Percentiles rank a stretch among this genome's conserved stretches.
These are phyloP conservation scores for Zaprionus ghesquierei DNA, from an alignment of 1,140 invertebrate species.

Conservation along the genomic window DNA sequence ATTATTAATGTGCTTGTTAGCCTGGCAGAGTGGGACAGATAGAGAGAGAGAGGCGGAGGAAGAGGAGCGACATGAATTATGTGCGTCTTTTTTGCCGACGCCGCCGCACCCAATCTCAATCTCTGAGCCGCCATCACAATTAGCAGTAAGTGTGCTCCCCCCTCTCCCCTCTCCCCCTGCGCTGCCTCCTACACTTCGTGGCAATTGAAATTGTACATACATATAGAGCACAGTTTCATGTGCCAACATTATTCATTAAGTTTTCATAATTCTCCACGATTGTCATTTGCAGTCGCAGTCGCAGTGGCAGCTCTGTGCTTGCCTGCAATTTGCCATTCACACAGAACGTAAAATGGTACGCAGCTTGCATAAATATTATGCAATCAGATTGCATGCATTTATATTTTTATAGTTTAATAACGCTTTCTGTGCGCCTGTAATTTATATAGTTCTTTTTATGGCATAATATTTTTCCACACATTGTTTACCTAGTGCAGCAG, in stretches of 20 bases:
- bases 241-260: neutral
- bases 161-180: too few species aligned
- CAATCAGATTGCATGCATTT: neutral
- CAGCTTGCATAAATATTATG: neutral
- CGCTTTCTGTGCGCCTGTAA: neutral
- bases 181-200: too few species aligned
- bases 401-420: too few species aligned
- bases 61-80: slow-evolving; percentile 56
- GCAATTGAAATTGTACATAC: slow-evolving; percentile 6
- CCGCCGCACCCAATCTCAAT: neutral
- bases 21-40: neutral
- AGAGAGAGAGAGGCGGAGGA: neutral
- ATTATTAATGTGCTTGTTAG: slow-evolving; percentile 79
- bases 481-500: neutral
- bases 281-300: neutral
- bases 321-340: slow-evolving; percentile 12
- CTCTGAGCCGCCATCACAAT: slow-evolving; percentile 45
- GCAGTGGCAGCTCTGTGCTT: neutral
- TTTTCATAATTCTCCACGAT: neutral
- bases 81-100: slow-evolving; percentile 44
- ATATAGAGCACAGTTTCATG: neutral
- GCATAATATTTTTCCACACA: neutral
- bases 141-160: slow-evolving; percentile 44
- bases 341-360: neutral
- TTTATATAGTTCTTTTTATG: neutral